Conservation (phyloP, 2,113 vertebrate genomes). For the Notarius quadriscutis region DNA sequence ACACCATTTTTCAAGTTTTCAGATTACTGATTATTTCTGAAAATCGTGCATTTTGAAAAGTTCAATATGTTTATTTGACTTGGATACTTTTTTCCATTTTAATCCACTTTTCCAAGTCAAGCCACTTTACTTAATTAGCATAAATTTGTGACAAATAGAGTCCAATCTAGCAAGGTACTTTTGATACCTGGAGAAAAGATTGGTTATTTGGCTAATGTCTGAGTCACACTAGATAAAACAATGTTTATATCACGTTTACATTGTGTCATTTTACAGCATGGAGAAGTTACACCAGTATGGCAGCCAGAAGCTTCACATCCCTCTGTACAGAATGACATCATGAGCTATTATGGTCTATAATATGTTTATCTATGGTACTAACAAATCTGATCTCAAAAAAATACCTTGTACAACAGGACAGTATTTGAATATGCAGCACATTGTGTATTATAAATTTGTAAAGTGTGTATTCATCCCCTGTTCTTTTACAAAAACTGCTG, state of each 20-base stretch:
- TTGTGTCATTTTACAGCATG: background rate
- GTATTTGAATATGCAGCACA: background rate
- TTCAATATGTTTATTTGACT: background rate
- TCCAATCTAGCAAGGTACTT: background rate
- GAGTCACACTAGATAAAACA: background rate
- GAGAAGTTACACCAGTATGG: background rate
- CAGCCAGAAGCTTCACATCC: background rate
- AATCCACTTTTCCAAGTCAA: background rate
- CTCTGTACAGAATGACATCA: background rate
- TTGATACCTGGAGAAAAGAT: background rate
- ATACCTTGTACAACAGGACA: background rate
- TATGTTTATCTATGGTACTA: background rate
- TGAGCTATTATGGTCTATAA: background rate
- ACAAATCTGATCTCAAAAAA: background rate
- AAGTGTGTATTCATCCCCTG: constrained; percentile 1
- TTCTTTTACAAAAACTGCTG: background rate
- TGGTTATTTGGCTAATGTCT: background rate
- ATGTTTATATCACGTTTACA: background rate
- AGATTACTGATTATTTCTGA: background rate
- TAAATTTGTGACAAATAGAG: background rate
- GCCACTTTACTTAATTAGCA: too few species aligned
- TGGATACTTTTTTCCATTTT: background rate
- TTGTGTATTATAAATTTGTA: constrained; percentile 8
- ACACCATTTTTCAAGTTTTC: background rate
- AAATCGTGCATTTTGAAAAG: background rate